Base-by-base conservation (phyloP, 2,113 vertebrate genomes). In the Tragelaphus imberbis region DNA sequence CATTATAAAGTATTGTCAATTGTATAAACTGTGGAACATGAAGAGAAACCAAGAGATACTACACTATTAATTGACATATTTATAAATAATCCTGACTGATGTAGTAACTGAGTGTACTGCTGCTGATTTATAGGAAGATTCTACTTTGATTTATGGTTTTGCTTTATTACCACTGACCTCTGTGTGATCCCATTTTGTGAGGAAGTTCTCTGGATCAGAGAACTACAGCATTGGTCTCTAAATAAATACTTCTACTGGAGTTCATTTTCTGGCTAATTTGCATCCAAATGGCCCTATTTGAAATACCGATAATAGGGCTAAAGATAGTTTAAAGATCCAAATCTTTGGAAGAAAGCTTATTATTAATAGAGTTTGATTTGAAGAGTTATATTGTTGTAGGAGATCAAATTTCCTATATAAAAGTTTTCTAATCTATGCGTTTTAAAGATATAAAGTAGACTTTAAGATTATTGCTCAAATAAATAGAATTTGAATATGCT, bases 191-290 rank as follows among this genome's bases (percentile, higher is more conserved):
- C 97, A 97, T 98, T 98, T 98, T 96, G 71, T 79, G 82, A 98
- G n/a, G 87, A 91, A 98, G 59, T 98, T 97, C 98, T 97, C 98
- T 88, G 89, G 93, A 85, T 97, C 77, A 36, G 28, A 92, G 61
- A 88, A n/a, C 97, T 92, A 97, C 71, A 96, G 90, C 97, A 98
- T 92, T 97, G 93, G 97, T 95, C 95, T 98, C 94, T 97, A 98
- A 98, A 98, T 98, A 96, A 99, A 98, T 93, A 97, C 79, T 98
- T 98, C 58, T 81, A 94, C 3, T 1, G 36, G 75, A 92, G 92
- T 98, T 99, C 96, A 97, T 98, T 98, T 98, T 98, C 98, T 98
- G 96, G 88, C 85, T 98, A 98, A 99, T 99, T 98, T 98, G 98
- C 98, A 98, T 98, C 96, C 68, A 97, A 98, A 98, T 98, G 97